Conservation (phyloP, 2,113 vertebrate genomes). For the Cryptomyrus ogoouensis region DNA sequence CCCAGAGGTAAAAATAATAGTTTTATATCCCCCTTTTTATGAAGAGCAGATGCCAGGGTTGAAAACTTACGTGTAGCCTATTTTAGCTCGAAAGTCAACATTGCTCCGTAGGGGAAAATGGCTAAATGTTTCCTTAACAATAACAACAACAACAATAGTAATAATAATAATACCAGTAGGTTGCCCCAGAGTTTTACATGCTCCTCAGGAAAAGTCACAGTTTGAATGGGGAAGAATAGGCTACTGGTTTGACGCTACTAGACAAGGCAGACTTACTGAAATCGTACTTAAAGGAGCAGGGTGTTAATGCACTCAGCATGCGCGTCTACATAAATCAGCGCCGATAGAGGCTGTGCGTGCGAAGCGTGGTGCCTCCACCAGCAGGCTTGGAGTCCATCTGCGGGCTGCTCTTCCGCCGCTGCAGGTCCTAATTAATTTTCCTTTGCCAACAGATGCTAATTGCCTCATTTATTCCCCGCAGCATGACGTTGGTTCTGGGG, state of each 20-base stretch:
- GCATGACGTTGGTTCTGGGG: neutral
- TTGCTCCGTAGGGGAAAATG: neutral
- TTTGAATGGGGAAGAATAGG: neutral
- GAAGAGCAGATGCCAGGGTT: neutral
- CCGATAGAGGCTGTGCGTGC: neutral
- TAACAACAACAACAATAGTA: neutral
- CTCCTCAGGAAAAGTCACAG: neutral
- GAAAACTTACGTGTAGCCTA: neutral
- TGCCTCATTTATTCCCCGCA: neutral
- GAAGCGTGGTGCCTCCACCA: neutral
- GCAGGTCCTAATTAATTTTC: neutral
- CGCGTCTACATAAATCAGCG: neutral
- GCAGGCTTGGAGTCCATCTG: neutral
- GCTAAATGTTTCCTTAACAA: neutral
- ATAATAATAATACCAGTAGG: neutral
- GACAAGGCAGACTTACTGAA: neutral
- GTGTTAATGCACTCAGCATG: neutral
- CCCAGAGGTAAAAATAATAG: neutral
- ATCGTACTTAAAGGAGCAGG: neutral
- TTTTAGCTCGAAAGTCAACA: neutral
- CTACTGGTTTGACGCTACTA: neutral
- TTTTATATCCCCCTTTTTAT: neutral
- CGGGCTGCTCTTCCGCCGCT: neutral
- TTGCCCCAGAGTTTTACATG: neutral
- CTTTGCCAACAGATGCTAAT: neutral